Conservation (phyloP, 2,888 invertebrate genomes). For the Lepidonotus clava region DNA sequence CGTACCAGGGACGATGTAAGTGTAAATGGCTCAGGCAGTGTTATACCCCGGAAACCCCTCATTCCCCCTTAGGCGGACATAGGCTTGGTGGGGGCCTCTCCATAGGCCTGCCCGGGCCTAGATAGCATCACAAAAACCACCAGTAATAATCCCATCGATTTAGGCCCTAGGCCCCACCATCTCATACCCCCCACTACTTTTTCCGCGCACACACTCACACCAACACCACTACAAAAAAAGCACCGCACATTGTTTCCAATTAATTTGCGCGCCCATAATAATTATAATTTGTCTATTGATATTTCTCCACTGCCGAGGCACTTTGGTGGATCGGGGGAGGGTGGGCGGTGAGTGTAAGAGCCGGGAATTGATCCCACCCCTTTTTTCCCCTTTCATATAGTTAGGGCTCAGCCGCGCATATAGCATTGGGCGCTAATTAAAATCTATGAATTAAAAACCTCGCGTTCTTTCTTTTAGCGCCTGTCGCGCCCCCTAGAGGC, state of each 20-base stretch:
- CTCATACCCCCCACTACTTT: constrained; percentile 14
- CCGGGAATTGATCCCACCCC: not conserved
- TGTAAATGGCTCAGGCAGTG: too few relatives aligned
- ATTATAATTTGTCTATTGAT: constrained; percentile 53
- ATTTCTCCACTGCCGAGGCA: not conserved
- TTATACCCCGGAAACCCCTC: too few relatives aligned
- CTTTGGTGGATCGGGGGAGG: not conserved
- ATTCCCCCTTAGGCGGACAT: not conserved
- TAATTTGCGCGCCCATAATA: constrained; percentile 47
- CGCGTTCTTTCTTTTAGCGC: constrained; percentile 41
- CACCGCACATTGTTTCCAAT: constrained; percentile 49
- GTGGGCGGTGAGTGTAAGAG: not conserved
- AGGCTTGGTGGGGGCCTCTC: not conserved
- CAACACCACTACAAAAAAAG: too few relatives aligned
- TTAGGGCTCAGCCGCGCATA: not conserved
- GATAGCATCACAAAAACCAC: constrained; percentile 44
- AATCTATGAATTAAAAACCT: constrained; percentile 48
- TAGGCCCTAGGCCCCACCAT: not conserved
- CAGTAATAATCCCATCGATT: constrained; percentile 39
- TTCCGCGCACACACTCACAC: not conserved
- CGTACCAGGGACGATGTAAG: too few relatives aligned
- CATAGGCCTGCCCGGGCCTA: not conserved
- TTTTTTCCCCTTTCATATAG: constrained; percentile 17
- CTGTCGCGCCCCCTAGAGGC: constrained; percentile 31
- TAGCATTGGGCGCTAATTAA: constrained; percentile 23